Evolutionary conservation across 2,113 vertebrate genomes (phyloP).

Genomic region (Bettongia penicillata): DNA sequence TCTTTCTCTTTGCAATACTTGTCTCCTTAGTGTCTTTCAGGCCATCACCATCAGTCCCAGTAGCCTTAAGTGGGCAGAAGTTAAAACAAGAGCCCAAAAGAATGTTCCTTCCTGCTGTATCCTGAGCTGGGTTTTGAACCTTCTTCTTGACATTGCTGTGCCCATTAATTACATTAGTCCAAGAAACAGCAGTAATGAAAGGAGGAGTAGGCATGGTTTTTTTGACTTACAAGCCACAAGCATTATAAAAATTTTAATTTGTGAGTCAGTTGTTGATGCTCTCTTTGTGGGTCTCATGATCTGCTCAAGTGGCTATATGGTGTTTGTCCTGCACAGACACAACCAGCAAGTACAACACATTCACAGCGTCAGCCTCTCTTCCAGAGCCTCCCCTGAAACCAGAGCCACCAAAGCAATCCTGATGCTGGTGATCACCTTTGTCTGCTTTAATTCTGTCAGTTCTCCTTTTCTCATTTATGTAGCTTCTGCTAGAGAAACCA

Average conservation of each 20-base stretch:
- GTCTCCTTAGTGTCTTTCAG: not conserved
- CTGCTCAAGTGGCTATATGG: not conserved
- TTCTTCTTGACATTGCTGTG: not conserved
- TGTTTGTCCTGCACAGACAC: not conserved
- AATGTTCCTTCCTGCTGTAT: not conserved
- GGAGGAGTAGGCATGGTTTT: not conserved
- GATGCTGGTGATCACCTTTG: not conserved
- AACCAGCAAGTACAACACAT: not conserved
- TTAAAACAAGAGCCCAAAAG: not conserved
- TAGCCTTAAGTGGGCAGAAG: not conserved
- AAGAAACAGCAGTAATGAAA: not conserved
- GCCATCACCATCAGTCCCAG: not conserved
- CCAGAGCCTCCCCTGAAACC: not conserved
- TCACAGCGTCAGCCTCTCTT: not conserved
- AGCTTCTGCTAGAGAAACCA: too few species aligned
- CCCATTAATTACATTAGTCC: not conserved
- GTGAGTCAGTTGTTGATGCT: not conserved
- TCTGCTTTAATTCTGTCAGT: not conserved
- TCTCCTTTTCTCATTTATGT: not conserved
- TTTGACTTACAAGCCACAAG: not conserved
- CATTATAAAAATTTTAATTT: not conserved
- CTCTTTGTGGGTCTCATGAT: not conserved
- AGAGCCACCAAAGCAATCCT: not conserved
- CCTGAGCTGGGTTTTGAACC: not conserved
- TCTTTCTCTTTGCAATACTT: not conserved